A percentile compares a stretch with the other conserved stretches of the same genome.
These are phyloP conservation scores for Cervus canadensis DNA, from an alignment of 2,113 vertebrate species.

Conservation along the genomic window DNA sequence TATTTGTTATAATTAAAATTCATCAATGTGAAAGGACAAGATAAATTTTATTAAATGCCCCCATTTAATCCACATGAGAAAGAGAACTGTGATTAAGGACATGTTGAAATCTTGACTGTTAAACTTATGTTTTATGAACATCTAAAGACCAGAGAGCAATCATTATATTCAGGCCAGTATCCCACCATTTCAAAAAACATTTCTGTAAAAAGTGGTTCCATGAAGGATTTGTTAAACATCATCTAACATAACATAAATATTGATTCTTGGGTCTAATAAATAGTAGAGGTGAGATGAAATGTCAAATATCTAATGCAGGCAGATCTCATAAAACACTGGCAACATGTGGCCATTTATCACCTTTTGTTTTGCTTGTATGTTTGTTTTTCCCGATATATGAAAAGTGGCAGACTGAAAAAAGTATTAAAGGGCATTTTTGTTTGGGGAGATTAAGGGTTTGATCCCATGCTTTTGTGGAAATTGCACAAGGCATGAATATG, in stretches of 20 bases:
- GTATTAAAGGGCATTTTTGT: slow-evolving; percentile 33
- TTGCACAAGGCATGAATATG: neutral
- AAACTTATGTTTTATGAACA: slow-evolving; percentile 9
- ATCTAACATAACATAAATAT: slow-evolving; percentile 53
- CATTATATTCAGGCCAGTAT: neutral
- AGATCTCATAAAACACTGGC: slow-evolving; percentile 40
- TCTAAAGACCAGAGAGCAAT: neutral
- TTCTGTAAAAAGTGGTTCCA: slow-evolving; percentile 29
- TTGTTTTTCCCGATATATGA: slow-evolving; percentile 43
- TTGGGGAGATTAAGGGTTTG: slow-evolving; percentile 37
- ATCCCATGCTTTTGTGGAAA: slow-evolving; percentile 22
- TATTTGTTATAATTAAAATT: slow-evolving; percentile 37
- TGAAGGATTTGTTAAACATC: slow-evolving; percentile 43
- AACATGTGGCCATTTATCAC: slow-evolving; percentile 34
- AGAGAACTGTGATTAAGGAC: slow-evolving; percentile 17
- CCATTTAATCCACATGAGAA: slow-evolving; percentile 5
- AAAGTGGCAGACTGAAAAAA: neutral
- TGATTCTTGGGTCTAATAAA: slow-evolving; percentile 46
- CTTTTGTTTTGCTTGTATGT: slow-evolving; percentile 16
- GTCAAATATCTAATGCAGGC: slow-evolving; percentile 34
- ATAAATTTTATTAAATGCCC: neutral
- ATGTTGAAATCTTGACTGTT: slow-evolving; percentile 7
- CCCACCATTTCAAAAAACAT: slow-evolving; percentile 8
- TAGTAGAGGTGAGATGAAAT: slow-evolving; percentile 56
- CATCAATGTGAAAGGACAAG: neutral